These are phyloP conservation scores for Aspidiotus rigidus DNA, from an alignment of 2,888 invertebrate species.

Conservation along the genomic window DNA sequence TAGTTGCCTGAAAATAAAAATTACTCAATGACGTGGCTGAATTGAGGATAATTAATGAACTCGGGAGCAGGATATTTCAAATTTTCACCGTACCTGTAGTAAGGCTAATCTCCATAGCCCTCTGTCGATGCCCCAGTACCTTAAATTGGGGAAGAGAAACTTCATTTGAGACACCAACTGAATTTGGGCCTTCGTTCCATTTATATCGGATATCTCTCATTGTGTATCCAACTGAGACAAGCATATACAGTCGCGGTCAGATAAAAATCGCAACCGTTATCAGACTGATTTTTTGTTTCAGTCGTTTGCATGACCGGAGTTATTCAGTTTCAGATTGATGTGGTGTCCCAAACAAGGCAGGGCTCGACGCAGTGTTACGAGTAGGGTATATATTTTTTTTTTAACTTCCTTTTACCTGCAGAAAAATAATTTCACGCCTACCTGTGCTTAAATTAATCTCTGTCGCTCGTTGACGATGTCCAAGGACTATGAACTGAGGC, in stretches of 20 bases:
- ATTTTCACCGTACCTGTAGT: slow-evolving; percentile 67
- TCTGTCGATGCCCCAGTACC: slow-evolving; percentile 92
- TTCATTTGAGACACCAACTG: slow-evolving; percentile 91
- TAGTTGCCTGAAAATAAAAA: slow-evolving; percentile 64
- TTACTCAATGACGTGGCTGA: too few species aligned
- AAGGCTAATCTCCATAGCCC: slow-evolving; percentile 91
- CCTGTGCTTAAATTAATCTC: slow-evolving; percentile 95
- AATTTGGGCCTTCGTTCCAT: slow-evolving; percentile 92
- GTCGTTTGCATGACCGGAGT: slow-evolving; percentile 4
- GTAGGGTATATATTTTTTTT: not conserved
- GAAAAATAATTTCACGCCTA: slow-evolving; percentile 44
- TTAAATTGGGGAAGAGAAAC: slow-evolving; percentile 96
- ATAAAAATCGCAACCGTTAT: not conserved
- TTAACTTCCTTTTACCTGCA: not conserved
- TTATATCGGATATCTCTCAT: slow-evolving; percentile 96
- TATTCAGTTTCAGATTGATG: not conserved
- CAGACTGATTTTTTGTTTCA: not conserved
- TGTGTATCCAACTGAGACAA: slow-evolving; percentile 83
- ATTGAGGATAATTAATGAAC: not conserved
- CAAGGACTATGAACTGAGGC: slow-evolving; percentile 96
- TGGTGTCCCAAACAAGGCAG: slow-evolving; percentile 11
- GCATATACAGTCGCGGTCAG: slow-evolving; percentile 12
- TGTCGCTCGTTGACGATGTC: slow-evolving; percentile 89
- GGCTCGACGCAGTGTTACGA: too few species aligned
- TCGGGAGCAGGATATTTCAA: not conserved